Evolutionary conservation across 2,888 invertebrate species (phyloP), one percentile per base, ranked within the genome.

Genomic region (Perizoma flavofasciatum): DNA sequence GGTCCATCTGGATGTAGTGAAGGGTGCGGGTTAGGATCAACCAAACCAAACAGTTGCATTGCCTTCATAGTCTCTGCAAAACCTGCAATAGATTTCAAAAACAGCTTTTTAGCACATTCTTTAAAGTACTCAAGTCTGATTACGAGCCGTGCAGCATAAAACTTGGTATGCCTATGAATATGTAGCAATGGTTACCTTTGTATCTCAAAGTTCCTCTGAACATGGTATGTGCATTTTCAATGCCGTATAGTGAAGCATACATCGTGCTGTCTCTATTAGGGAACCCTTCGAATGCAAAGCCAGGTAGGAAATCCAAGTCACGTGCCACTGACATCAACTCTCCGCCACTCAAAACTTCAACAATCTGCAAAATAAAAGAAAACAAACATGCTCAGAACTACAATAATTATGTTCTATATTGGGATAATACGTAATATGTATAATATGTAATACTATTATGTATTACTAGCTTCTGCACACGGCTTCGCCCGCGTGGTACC

Each of bases 201-300:
- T 98, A 99, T 73, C 99, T 94, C 49, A 99, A 94, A 0, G 99
- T 99, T 58, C 99, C 99, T 61, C 99, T 92, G 53, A 99, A 91
- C 73, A 99, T 93, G 0, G 99, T 99, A 62, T 95, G 94, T 0
- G 97, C 96, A 73, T 97, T 96, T 40, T 94, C 93, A 61, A 99
- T 96, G 4, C 97, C 97, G 81, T 99, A 99, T 0, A 97, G 93
- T 49, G 96, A 93, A 0, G 95, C 94, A 81, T 99, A 99, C 43
- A 95, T 93, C 0, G 97, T 97, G 56, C 99, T 99, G 83, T 99
- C 99, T 60, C 99, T 93, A 89, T 99, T 99, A 0, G 99, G 98
- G 79, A 97, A 99, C 0, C 99, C 99, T 91, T 99, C 99, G 55
- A 99, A 93, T 9, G 98, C 97, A 79, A 99, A 98, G 0, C 99